A percentile compares a stretch with the other conserved stretches of the same genome.
phyloP scores from a whole-genome alignment of 2,888 invertebrate species.

The Zeuzera pyrina region DNA sequence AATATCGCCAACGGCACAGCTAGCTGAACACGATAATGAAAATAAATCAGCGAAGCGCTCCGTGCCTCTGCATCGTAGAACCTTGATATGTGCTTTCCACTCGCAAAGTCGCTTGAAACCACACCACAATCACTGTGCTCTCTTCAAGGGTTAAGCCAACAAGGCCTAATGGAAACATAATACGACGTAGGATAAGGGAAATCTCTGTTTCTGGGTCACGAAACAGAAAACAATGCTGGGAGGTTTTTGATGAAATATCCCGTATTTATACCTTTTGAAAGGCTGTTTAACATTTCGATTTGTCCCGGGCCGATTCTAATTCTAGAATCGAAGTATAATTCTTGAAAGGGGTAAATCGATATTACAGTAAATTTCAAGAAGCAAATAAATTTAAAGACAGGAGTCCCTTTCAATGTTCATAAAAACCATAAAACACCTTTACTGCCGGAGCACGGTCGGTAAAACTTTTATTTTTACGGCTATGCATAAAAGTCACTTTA shows the following conservation, averaged over 20 bases:
- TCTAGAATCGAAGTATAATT: too few relatives aligned
- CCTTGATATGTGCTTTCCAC: constrained; percentile 29
- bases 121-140: constrained; percentile 31
- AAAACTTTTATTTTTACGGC: constrained; percentile 34
- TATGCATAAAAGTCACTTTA: constrained; percentile 32
- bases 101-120: constrained; percentile 13
- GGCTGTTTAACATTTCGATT: constrained; percentile 25
- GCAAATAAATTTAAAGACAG: not conserved
- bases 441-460: constrained; percentile 14
- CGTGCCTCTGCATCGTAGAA: constrained; percentile 45
- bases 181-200: constrained; percentile 34
- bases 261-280: constrained; percentile 39
- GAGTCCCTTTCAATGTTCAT: too few relatives aligned
- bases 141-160: constrained; percentile 52
- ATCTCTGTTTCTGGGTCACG: constrained; percentile 43
- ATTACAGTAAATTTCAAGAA: too few relatives aligned
- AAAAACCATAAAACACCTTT: constrained; percentile 25
- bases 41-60: constrained; percentile 40
- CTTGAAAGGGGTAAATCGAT: too few relatives aligned
- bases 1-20: constrained; percentile 32
- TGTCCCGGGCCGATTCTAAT: too few relatives aligned
- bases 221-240: constrained; percentile 48
- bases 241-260: constrained; percentile 38
- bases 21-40: constrained; percentile 44
- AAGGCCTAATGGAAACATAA: constrained; percentile 58